Evolutionary conservation across 1,140 invertebrate genomes (phyloP).

Genomic region (Dysdera silvatica): DNA sequence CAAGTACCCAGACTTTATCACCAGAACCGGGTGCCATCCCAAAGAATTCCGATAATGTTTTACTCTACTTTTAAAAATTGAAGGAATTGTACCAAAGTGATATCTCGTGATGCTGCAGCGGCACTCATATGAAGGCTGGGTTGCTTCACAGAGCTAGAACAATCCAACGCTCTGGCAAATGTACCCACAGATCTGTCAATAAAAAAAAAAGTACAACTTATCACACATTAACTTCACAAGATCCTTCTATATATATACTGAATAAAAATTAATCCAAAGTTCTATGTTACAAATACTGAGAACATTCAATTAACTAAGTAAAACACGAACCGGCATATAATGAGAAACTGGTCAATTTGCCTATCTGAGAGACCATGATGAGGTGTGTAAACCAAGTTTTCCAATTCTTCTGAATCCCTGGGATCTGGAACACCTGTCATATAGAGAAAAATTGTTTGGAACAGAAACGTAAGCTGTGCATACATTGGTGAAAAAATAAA

Average conservation of each 20-base stretch:
- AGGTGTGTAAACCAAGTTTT: slow-evolving; percentile 90
- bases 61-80: no score
- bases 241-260: no score
- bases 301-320: not conserved
- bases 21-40: no score
- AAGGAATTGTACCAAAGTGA: slow-evolving; percentile 68
- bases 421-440: slow-evolving; percentile 62
- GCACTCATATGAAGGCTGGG: slow-evolving; percentile 98
- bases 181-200: slow-evolving; percentile 86
- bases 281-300: no score
- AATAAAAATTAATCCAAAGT: no score
- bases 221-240: not conserved
- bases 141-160: slow-evolving; percentile 94
- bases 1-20: not conserved
- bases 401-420: slow-evolving; percentile 67
- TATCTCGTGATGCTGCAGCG: slow-evolving; percentile 93
- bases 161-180: slow-evolving; percentile 95
- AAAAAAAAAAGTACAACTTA: not conserved
- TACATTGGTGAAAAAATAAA: slow-evolving; percentile 14
- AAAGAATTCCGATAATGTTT: not conserved
- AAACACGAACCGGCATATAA: slow-evolving; percentile 65
- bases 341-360: slow-evolving; percentile 97
- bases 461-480: not conserved
- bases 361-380: slow-evolving; percentile 85
- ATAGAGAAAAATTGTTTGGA: slow-evolving; percentile 18